Base-by-base conservation (phyloP, 2,113 vertebrate species). In the Centrocercus urophasianus region DNA sequence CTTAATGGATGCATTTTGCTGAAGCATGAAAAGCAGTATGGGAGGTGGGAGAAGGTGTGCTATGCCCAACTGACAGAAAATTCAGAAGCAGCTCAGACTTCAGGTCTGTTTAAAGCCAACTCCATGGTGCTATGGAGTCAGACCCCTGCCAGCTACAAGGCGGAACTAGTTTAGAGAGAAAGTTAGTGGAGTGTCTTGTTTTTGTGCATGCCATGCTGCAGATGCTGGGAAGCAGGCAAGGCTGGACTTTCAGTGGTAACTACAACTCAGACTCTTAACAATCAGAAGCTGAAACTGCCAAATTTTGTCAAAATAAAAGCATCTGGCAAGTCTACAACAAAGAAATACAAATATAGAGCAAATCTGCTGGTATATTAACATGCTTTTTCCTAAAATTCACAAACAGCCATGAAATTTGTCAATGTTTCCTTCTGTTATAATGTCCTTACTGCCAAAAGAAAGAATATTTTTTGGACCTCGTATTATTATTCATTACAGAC, bases 401-500 rank as follows among this genome's bases (percentile, higher is more conserved):
- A 77, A 76, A 77, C 30, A 66, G 22, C 18, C 92, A 90, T 7
- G 11, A 89, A 83, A 76, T 91, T 36, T 89, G 85, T 45, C 83
- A 74, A 6, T 50, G 42, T 67, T 92, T 77, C 79, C 47, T 87
- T 93, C 74, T 95, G 92, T 86, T 78, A 21, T 32, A 91, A 87
- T 0, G 2, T 15, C 17, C 34, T 95, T 75, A 74, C 17, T 91
- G 43, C 48, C 74, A 73, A 84, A 89, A 92, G 54, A 72, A 65
- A 90, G 6, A 93, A 83, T 93, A 54, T 69, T 59, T 88, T 91
- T 93, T 91, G 85, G 67, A 70, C 25, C 12, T 86, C 17, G 28
- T 21, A 32, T 57, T 88, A 47, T 74, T 82, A 90, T 84, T 93
- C 65, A 50, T 61, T 81, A 32, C 57, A 91, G 63, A 88, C 18